Base-by-base conservation (phyloP, 2,888 invertebrate genomes). In the Calliphora vomitoria region DNA sequence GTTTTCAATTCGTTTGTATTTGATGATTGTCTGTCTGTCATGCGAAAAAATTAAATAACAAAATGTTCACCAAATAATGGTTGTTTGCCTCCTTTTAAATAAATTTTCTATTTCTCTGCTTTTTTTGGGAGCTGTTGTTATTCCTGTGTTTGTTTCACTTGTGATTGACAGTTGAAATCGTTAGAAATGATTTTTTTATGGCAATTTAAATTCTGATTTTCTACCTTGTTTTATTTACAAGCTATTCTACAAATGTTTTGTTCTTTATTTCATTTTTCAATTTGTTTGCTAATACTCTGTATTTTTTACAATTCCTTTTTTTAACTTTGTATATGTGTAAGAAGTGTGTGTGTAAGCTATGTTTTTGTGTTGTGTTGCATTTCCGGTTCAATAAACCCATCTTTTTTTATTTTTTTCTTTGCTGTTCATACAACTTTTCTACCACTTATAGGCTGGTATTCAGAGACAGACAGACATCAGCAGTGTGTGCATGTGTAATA, bases 301-400 rank as follows among this genome's bases (percentile, higher is more conserved):
- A 47, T 15, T 62, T 41, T 13, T 6, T 50, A 18, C 31, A 31
- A 68, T 58, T 47, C 50, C 20, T 69, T 69, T 69, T n/a, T 41
- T 41, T 60, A 15, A 20, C 35, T 4, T 4, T 64, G 66, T 58
- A 11, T 74, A 31, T 74, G 35, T 72, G 25, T 15, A 38, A 10
- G 10, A 10, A 11, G 44, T 44, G 47, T 72, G 15, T 79, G 31
- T 72, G 60, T 8, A 13, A 41, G 47, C 62, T 62, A 53, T 35
- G 44, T 81, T 81, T 76, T 69, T 84, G 60, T 83, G 62, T 80
- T 85, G 80, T 80, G 86, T 83, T 80, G 76, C 82, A 88, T 89
- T 89, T 89, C 88, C 84, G 89, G 89, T 89, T 89, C 89, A 89
- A 89, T 89, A 89, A 89, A 89, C 89, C 88, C 87, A 87, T 83